These are phyloP conservation scores for Plusia festucae DNA, from an alignment of 2,888 invertebrate species.

Conservation along the genomic window DNA sequence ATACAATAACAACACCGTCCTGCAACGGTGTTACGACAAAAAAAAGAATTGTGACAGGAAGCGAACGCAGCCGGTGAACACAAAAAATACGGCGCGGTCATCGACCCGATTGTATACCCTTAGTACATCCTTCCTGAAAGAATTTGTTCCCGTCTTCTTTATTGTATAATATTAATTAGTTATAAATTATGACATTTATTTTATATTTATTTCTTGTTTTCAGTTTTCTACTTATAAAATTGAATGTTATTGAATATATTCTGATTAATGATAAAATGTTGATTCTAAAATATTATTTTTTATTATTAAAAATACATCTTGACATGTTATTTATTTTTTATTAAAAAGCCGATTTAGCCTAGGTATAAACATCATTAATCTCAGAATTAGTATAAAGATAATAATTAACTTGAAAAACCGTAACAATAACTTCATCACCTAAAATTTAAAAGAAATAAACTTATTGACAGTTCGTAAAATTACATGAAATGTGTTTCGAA, in stretches of 20 bases:
- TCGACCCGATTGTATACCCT: constrained; percentile 74
- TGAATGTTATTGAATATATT: too few species aligned
- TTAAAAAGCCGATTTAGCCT: too few species aligned
- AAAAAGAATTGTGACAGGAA: constrained; percentile 87
- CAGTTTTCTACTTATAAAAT: too few species aligned
- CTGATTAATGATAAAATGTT: too few species aligned
- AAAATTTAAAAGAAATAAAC: constrained; percentile 6
- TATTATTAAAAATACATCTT: too few species aligned
- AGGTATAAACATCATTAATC: too few species aligned
- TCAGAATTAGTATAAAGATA: too few species aligned
- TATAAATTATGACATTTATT: background rate
- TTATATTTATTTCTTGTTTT: constrained; percentile 16
- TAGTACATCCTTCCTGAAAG: constrained; percentile 63
- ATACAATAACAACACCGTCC: constrained; percentile 67
- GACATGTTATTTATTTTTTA: too few species aligned
- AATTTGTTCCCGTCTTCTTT: constrained; percentile 38
- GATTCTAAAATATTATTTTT: too few species aligned
- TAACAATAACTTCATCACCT: background rate
- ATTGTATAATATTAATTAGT: constrained; percentile 38
- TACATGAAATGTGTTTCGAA: constrained; percentile 42
- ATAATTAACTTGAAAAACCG: background rate
- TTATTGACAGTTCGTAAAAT: constrained; percentile 40
- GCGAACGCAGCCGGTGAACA: constrained; percentile 81
- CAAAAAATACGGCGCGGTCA: constrained; percentile 78
- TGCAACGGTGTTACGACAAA: constrained; percentile 76